Evolutionary conservation across 2,113 vertebrate genomes (phyloP), one percentile per base, ranked within the genome.

Genomic region (Cynoglossus semilaevis): DNA sequence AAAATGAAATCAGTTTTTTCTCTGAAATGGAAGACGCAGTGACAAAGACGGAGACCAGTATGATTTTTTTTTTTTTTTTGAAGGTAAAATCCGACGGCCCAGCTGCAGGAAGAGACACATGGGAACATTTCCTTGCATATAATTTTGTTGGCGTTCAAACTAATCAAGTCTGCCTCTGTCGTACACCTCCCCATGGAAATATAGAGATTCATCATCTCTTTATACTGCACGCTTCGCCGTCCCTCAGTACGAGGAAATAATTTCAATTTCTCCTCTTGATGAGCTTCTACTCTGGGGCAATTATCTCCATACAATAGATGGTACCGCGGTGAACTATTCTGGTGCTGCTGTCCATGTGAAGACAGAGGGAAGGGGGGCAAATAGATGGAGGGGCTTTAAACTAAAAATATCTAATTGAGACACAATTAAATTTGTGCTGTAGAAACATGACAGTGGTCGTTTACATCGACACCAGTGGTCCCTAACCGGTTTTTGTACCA

Each of bases 191-290:
- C 85, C 43, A 50, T 74, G 86, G 84, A 90, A 91, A 90, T 88
- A 90, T 77, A 79, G 80, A 88, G 85, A 92, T 91, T 91, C 85
- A 83, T 89, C 84, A 87, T 84, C 88, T 89, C 88, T 51, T 88
- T 87, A 85, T 90, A 87, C 85, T 87, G 83, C 85, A 87, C 67
- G 85, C 79, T 89, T 87, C 82, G 75, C 74, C 47, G 67, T 87
- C 82, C 85, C 76, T 53, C 67, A 87, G 84, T 85, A 87, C 72
- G 72, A 86, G 83, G 81, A 89, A 92, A 92, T 90, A 69, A 91
- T 90, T 91, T 89, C 80, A 88, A 90, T 90, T 88, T 88, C 89
- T 87, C 66, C 84, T 88, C 87, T 90, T 89, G 88, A 92, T 90
- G 90, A 91, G 89, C 82, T 90, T 87, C 88, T 86, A 80, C 88